Evolutionary conservation across 2,797 vertebrate species (phyloP).

Genomic region (Amblyraja radiata): DNA sequence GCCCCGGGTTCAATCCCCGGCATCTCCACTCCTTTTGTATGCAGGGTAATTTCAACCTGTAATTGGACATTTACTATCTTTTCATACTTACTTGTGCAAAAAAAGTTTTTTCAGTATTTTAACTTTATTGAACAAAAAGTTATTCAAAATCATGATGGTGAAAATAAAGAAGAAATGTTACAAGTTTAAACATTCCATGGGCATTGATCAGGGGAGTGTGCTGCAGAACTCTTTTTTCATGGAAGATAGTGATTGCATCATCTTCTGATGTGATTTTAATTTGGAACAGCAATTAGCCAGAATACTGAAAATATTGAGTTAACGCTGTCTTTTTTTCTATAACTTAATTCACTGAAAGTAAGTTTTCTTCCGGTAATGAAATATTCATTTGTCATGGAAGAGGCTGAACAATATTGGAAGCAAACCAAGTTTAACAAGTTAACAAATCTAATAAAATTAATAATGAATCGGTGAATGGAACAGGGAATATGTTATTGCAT

Average conservation of each 20-base stretch:
- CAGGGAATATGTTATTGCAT: too few relatives aligned
- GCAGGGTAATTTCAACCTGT: background rate
- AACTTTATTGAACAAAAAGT: too few relatives aligned
- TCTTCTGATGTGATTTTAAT: background rate
- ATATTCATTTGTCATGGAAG: background rate
- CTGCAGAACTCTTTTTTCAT: background rate
- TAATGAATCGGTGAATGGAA: background rate
- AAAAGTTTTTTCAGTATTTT: too few relatives aligned
- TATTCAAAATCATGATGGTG: too few relatives aligned
- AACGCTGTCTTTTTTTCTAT: background rate
- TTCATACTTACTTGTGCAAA: too few relatives aligned
- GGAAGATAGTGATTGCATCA: background rate
- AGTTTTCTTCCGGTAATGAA: background rate
- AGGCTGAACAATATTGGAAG: background rate
- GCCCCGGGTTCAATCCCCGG: slow-evolving; percentile 17
- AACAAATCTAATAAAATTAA: background rate
- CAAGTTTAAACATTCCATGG: too few relatives aligned
- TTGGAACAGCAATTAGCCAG: background rate
- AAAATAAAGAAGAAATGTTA: too few relatives aligned
- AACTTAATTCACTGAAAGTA: background rate
- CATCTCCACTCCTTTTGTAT: background rate
- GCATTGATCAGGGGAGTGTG: too few relatives aligned
- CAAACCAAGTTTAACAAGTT: background rate
- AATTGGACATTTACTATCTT: background rate
- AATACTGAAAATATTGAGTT: background rate